Evolutionary conservation across 1,140 invertebrate genomes (phyloP), one percentile per base, ranked within the genome.

Genomic region (Drosophila novamexicana): DNA sequence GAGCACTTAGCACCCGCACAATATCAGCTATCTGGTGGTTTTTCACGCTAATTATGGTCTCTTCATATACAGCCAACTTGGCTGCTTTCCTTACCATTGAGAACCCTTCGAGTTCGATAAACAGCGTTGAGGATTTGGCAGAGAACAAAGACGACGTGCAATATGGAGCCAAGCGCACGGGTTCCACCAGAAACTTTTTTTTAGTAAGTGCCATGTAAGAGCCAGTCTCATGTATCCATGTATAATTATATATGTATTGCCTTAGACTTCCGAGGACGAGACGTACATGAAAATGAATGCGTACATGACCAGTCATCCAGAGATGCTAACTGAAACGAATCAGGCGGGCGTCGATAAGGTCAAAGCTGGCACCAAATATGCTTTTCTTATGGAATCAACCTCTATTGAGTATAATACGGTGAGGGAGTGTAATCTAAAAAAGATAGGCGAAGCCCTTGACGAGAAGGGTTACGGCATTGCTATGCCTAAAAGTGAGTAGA

Each of bases 51-150:
- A 98, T 99, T 63, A 98, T 99, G 93, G 97, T 98, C 7, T 97
- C 97, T 14, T 98, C 97, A 1, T 99, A 99, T 92, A 99, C 98
- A 0, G 98, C 98, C 12, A 99, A 99, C 93, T 94, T 99, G 67
- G 98, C 98, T 62, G 98, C 98, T 57, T 98, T 99, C 92, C 93
- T 99, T 3, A 98, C 98, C 2, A 96, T 98, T 10, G 97, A 98
- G 92, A 95, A 95, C 9, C 93, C 96, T 69, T 94, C 95, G 5
- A 95, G 95, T 10, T 95, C 96, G 0, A 98, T 99, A 42, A 95
- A 96, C 85, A 95, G 95, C 79, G 96, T 97, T 2, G 95, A 97
- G 77, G 97, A 98, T 77, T 94, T 99, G 10, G 96, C 96, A 96
- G 92, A 94, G 0, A 95, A 90, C 93, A 94, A 91, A 52, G 81